Evolutionary conservation across 2,797 vertebrate genomes (phyloP).

Genomic region (Morus bassanus): DNA sequence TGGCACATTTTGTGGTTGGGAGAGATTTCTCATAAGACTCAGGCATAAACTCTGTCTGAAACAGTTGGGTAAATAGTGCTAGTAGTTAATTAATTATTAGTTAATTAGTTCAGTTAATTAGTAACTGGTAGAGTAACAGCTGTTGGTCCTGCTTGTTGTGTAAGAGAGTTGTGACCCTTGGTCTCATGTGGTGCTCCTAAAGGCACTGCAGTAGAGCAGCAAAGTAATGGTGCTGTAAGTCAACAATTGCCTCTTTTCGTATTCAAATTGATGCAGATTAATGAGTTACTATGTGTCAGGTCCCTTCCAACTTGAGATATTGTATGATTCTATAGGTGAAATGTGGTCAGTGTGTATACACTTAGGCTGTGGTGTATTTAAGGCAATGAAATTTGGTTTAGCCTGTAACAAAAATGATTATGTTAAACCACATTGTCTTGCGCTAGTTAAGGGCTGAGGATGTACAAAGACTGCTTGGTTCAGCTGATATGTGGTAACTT

Average conservation of each 20-base stretch:
- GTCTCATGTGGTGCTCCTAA: background rate
- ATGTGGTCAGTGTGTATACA: background rate
- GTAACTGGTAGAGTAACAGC: background rate
- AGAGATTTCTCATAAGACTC: background rate
- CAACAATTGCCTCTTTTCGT: background rate
- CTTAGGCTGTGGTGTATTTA: background rate
- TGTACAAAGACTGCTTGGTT: background rate
- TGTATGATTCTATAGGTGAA: background rate
- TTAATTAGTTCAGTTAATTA: conserved; percentile 32
- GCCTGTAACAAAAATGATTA: background rate
- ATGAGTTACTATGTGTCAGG: background rate
- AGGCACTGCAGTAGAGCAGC: background rate
- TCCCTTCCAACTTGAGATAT: background rate
- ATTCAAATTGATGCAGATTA: background rate
- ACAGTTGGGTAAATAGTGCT: background rate
- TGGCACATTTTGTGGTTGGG: background rate
- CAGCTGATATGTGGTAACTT: background rate
- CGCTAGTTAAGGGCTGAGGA: background rate
- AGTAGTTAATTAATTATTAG: background rate
- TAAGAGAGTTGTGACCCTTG: background rate
- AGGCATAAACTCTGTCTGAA: background rate
- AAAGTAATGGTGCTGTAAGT: background rate
- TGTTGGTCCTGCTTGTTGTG: background rate
- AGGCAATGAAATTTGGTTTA: background rate
- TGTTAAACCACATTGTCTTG: background rate